Evolutionary conservation across 2,113 vertebrate species (phyloP).

Genomic region (Sinocyclocheilus rhinocerous): DNA sequence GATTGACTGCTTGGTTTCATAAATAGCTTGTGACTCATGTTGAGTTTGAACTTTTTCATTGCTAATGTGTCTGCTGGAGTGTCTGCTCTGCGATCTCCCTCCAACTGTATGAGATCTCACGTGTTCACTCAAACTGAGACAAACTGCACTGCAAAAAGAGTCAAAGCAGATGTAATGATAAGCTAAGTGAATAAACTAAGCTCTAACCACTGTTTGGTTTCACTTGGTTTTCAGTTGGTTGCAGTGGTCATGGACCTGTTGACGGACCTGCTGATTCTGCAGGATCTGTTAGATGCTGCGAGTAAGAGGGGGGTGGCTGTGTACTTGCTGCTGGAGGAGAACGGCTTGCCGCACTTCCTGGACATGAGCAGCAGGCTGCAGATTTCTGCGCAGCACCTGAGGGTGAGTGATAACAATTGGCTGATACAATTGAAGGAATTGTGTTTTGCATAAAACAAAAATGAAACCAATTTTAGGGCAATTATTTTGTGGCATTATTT

Average conservation of each 20-base stretch:
- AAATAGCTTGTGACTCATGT: not conserved
- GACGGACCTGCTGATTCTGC: constrained; percentile 90
- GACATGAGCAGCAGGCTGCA: constrained; percentile 89
- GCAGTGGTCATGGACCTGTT: constrained; percentile 94
- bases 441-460: not conserved
- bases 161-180: not conserved
- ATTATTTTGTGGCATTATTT: not conserved
- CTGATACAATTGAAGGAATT: not conserved
- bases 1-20: not conserved
- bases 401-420: constrained; percentile 73
- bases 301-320: constrained; percentile 84
- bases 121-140: constrained; percentile 1
- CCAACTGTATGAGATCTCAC: not conserved
- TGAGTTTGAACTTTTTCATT: not conserved
- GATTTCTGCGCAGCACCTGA: constrained; percentile 81
- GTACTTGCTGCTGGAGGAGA: constrained; percentile 86
- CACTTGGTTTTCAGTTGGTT: constrained; percentile 76
- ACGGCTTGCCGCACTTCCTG: constrained; percentile 82
- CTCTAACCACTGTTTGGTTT: not conserved
- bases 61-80: not conserved
- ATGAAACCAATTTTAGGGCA: not conserved
- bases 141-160: not conserved
- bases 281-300: constrained; percentile 88
- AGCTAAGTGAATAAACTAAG: not conserved
- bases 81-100: not conserved